A percentile compares a stretch with the other conserved stretches of the same genome.
Conservation (phyloP, 2,113 vertebrate genomes). For the Paracanthobrama guichenoti region DNA sequence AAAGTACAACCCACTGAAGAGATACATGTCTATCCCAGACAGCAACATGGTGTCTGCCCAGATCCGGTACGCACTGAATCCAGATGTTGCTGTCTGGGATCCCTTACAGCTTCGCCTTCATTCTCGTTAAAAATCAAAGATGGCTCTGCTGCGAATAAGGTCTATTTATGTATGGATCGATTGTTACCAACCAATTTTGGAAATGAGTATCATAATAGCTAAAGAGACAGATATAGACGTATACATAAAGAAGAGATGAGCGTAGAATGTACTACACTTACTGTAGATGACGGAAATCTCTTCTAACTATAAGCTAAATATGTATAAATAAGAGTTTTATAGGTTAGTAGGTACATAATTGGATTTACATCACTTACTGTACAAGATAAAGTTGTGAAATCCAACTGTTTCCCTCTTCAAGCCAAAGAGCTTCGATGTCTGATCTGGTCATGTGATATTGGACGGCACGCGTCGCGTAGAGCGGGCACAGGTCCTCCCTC, state of each 20-base stretch:
- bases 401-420: neutral
- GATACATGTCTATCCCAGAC: no score
- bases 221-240: neutral
- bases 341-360: neutral
- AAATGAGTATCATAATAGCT: neutral
- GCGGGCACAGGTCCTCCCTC: conserved; percentile 73
- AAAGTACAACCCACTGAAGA: no score
- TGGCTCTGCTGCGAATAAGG: no score
- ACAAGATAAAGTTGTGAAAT: neutral
- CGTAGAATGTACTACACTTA: conserved; percentile 6
- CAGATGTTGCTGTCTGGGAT: no score
- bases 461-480: conserved; percentile 71
- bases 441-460: neutral
- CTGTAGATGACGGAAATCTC: neutral
- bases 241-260: neutral
- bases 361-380: neutral
- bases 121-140: no score
- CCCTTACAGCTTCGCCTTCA: no score
- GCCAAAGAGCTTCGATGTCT: conserved; percentile 48
- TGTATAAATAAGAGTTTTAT: neutral
- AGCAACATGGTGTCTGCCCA: no score
- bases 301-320: neutral
- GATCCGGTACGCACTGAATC: no score
- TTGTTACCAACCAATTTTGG: neutral
- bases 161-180: no score